Evolutionary conservation across 2,888 invertebrate species (phyloP), one percentile per base, ranked within the genome.

Genomic region (Ecdyonurus torrentis): DNA sequence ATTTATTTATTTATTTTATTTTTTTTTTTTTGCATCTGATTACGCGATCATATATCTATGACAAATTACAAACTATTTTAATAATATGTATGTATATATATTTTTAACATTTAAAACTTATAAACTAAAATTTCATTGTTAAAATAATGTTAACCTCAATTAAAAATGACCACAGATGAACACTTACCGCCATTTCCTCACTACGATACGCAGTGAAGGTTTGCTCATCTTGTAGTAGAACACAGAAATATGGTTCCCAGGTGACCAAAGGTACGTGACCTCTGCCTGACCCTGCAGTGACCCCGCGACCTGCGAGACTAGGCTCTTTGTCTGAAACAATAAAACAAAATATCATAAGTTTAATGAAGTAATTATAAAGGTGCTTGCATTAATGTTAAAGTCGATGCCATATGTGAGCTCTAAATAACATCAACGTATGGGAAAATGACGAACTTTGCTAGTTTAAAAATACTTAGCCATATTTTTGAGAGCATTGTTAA

Each of bases 181-280:
- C 52, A 83, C 86, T 85, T 72, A 87, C 86, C 75, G 85, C 84
- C 75, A 89, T 83, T 75, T 89, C 87, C 76, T 89, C 88, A 73
- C 85, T 85, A 67, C 86, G 81, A 76, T 87, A 87, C 58, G 86
- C 84, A 18, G 86, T 86, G 72, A 89, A 82, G 64, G 85, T 86
- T 71, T 84, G 82, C 68, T 86, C 81, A 74, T 87, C 86, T 75
- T 87, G 86, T 69, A 86, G 81, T 69, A 89, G 79, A 58, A 89
- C 87, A 75, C 87, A 87, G 77, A 86, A 89, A 76, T 84, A 85
- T 19, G 88, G 88, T 74, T 87, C 86, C 88, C 88, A 89, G 50
- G 74, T 70, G 24, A 75, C 74, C 61, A 72, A 69, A 2, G 84
- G 79, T 59, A 82, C 80, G 59, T 79, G 79, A 55, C 81, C 79